Evolutionary conservation across 1,140 invertebrate genomes (phyloP).

Genomic region (Pachyrhynchus sulphureomaculatus): DNA sequence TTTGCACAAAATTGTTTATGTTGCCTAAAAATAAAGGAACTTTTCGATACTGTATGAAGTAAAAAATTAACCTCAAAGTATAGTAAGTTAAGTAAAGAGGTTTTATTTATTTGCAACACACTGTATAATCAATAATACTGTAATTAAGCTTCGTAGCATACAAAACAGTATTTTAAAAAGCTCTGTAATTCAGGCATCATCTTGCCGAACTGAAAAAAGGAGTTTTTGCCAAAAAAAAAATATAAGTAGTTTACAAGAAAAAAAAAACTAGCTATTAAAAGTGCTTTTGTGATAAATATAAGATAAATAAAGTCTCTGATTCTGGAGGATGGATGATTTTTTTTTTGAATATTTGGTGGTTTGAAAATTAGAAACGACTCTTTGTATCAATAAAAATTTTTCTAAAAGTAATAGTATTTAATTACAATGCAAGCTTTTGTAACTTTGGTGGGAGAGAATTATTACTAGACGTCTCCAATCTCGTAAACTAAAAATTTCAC

Average conservation of each 20-base stretch:
- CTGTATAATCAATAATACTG: slow-evolving; percentile 1
- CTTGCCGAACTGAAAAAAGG: slow-evolving; percentile 30
- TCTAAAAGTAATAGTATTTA: not conserved
- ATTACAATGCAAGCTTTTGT: no score
- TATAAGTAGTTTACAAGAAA: slow-evolving; percentile 23
- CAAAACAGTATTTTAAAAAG: slow-evolving; percentile 21
- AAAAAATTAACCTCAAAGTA: no score
- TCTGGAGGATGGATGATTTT: not conserved
- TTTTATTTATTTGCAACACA: not conserved
- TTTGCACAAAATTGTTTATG: no score
- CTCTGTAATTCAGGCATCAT: slow-evolving; percentile 3
- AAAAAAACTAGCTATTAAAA: slow-evolving; percentile 25
- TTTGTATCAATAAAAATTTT: not conserved
- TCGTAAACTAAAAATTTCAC: no score
- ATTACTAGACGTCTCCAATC: no score
- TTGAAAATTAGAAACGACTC: slow-evolving; percentile 4
- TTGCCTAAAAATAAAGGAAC: not conserved
- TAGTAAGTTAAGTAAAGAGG: not conserved
- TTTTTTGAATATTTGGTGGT: not conserved
- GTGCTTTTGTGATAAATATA: slow-evolving; percentile 40
- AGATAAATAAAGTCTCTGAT: slow-evolving; percentile 15
- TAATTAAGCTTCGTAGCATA: slow-evolving; percentile 16
- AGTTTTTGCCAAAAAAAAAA: slow-evolving; percentile 34
- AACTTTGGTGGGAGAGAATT: no score
- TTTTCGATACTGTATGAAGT: no score